Evolutionary conservation across 2,797 vertebrate species (phyloP).

Genomic region (Crax fasciolata): DNA sequence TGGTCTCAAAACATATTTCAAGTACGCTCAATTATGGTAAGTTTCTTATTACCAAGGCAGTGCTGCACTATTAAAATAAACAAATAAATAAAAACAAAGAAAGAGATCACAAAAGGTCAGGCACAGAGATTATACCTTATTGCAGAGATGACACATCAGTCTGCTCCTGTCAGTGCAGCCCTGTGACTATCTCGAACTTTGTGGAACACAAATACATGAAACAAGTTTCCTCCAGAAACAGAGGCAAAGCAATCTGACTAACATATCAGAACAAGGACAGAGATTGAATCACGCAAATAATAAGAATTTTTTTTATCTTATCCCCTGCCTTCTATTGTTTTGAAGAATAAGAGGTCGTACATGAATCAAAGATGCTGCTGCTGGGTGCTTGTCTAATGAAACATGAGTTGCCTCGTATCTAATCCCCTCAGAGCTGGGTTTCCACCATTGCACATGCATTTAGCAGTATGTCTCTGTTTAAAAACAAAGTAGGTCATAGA

Average conservation of each 20-base stretch:
- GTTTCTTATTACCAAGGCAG: not conserved
- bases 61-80: not conserved
- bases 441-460: not conserved
- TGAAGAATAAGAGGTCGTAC: not conserved
- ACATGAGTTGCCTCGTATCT: fast-evolving
- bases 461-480: not conserved
- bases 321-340: not conserved
- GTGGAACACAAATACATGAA: not conserved
- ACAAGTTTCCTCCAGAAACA: not conserved
- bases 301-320: not conserved
- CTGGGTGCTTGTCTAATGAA: not conserved
- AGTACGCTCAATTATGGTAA: not conserved
- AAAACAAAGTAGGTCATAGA: not conserved
- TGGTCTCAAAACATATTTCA: not conserved
- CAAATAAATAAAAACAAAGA: not conserved
- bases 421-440: not conserved
- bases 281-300: not conserved
- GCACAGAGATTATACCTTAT: conserved; percentile 2
- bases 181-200: not conserved
- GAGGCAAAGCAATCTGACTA: not conserved
- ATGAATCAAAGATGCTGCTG: not conserved
- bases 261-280: not conserved
- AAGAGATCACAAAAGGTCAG: not conserved
- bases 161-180: not conserved
- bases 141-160: not conserved